These are phyloP conservation scores for Rhinoptilus africanus DNA, from an alignment of 2,113 vertebrate genomes.

Conservation along the genomic window DNA sequence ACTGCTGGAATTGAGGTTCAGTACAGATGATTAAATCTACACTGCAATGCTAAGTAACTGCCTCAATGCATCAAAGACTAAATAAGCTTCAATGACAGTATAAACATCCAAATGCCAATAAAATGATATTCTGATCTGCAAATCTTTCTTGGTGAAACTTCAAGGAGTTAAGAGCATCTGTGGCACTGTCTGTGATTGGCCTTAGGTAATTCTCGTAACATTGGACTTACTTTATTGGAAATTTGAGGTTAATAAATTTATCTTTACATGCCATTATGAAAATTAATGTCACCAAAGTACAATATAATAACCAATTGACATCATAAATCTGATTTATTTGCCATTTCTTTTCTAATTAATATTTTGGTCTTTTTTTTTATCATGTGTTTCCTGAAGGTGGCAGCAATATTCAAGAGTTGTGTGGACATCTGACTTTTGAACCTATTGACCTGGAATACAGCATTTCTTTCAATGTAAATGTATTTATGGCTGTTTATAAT, in stretches of 20 bases:
- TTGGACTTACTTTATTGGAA: background rate
- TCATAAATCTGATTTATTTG: background rate
- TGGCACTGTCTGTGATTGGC: background rate
- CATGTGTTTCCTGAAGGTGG: conserved; percentile 53
- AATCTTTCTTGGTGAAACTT: background rate
- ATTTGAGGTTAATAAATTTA: background rate
- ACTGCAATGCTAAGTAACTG: background rate
- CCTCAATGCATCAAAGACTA: background rate
- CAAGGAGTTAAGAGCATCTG: background rate
- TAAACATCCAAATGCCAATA: background rate
- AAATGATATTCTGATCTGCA: background rate
- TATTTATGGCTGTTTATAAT: background rate
- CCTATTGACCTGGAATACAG: background rate
- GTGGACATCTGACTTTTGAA: background rate
- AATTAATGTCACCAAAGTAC: background rate
- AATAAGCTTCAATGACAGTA: background rate
- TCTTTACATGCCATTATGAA: background rate
- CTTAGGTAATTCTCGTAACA: background rate
- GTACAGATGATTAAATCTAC: background rate
- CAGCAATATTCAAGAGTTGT: conserved; percentile 47
- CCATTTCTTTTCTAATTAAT: background rate
- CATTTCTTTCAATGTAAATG: background rate
- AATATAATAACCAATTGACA: background rate
- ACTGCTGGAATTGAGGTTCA: background rate
- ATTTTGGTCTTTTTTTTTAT: background rate